phyloP scores from a whole-genome alignment of 1,140 invertebrate species.

The Plutomurus gul region DNA sequence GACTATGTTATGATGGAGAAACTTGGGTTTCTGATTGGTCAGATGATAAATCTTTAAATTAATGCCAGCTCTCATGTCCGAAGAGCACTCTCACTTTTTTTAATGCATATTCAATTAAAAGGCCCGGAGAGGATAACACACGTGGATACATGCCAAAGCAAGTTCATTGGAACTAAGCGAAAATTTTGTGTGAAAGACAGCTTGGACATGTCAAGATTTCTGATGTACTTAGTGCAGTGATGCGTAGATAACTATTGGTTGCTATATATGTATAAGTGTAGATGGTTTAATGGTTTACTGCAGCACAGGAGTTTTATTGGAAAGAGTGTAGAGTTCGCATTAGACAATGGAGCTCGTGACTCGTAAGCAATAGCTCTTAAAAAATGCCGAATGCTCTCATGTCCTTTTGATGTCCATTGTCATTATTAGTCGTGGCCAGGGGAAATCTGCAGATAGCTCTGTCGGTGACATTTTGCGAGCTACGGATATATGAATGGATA shows the following conservation, averaged over 20 bases:
- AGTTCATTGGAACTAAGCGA: too few relatives aligned
- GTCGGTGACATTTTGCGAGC: neutral
- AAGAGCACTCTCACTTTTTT: neutral
- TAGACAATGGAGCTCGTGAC: neutral
- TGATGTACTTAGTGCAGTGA: too few relatives aligned
- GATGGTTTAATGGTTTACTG: too few relatives aligned
- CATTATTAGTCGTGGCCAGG: conserved; percentile 10
- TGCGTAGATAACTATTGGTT: too few relatives aligned
- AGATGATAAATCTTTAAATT: neutral
- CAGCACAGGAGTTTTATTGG: too few relatives aligned
- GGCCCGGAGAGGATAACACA: neutral
- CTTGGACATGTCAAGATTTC: too few relatives aligned
- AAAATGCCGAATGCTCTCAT: neutral
- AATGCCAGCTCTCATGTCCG: neutral
- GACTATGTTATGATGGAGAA: neutral
- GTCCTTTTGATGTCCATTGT: conserved; percentile 10
- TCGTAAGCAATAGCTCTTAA: neutral
- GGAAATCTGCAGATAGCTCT: conserved; percentile 20
- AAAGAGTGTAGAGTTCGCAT: neutral
- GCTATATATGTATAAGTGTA: too few relatives aligned
- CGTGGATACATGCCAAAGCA: neutral
- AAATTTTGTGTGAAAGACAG: too few relatives aligned
- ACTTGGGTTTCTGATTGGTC: neutral
- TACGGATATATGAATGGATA: neutral
- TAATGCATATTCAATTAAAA: conserved; percentile 1